A percentile compares a stretch with the other conserved stretches of the same genome.
Evolutionary conservation across 2,888 invertebrate genomes (phyloP).

Genomic region (Brachynemurus nebulosus): DNA sequence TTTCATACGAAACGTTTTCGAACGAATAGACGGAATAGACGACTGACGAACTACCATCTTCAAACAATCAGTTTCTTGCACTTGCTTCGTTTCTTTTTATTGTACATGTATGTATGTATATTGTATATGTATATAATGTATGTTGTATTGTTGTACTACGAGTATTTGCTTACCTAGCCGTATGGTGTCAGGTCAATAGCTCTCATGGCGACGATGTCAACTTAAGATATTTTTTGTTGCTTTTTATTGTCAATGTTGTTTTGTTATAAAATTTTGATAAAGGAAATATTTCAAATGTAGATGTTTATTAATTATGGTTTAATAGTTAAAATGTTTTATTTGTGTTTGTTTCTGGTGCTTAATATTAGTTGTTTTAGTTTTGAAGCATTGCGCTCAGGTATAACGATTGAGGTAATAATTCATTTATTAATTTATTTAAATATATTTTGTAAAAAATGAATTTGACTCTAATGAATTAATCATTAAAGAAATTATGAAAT

Average conservation of each 20-base stretch:
- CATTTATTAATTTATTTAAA: neutral
- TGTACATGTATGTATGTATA: too few relatives aligned
- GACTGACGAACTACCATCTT: too few relatives aligned
- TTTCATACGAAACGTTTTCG: too few relatives aligned
- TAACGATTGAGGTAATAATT: constrained; percentile 6
- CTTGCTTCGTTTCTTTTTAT: too few relatives aligned
- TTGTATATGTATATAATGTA: too few relatives aligned
- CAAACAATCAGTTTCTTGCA: too few relatives aligned
- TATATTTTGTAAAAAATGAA: neutral
- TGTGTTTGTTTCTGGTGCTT: constrained; percentile 7
- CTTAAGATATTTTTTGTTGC: constrained; percentile 7
- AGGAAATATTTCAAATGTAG: constrained; percentile 1
- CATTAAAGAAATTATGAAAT: neutral
- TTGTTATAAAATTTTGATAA: constrained; percentile 6
- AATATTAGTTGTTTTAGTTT: constrained; percentile 1
- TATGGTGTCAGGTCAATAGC: constrained; percentile 8
- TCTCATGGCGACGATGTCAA: constrained; percentile 9
- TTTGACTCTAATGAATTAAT: neutral
- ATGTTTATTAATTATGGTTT: constrained; percentile 7
- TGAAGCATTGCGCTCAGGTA: constrained; percentile 8
- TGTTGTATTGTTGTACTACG: too few relatives aligned
- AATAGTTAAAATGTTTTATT: constrained; percentile 7
- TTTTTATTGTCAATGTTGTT: constrained; percentile 8
- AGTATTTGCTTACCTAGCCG: constrained; percentile 4
- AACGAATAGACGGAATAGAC: too few relatives aligned